A percentile compares a stretch with the other conserved stretches of the same genome.
phyloP scores from a whole-genome alignment of 1,140 invertebrate species.

The Lepidurus packardi region DNA sequence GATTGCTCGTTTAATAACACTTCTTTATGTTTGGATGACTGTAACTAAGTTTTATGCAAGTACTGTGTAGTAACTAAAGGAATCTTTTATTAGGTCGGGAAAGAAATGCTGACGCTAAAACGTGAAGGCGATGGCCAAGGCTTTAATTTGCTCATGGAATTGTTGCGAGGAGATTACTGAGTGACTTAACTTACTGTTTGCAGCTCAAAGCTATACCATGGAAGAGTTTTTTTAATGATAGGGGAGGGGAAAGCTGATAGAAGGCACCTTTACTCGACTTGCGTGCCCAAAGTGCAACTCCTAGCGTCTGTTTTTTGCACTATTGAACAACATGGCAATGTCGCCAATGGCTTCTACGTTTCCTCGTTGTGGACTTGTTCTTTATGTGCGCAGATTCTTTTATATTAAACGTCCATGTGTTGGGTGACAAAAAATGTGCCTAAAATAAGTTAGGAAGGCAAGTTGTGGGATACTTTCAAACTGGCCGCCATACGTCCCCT shows the following conservation, averaged over 20 bases:
- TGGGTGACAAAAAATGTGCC: too few relatives aligned
- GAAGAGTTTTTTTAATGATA: background rate
- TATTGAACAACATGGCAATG: background rate
- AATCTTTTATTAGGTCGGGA: conserved; percentile 63
- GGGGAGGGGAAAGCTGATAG: too few relatives aligned
- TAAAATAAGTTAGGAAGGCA: too few relatives aligned
- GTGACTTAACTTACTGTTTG: conserved; percentile 22
- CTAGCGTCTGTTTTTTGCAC: background rate
- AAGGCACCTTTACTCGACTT: too few relatives aligned
- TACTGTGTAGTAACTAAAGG: background rate
- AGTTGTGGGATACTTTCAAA: too few relatives aligned
- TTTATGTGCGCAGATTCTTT: too few relatives aligned
- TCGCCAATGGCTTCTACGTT: background rate
- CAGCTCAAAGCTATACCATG: background rate
- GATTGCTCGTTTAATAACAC: background rate
- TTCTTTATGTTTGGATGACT: background rate
- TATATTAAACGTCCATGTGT: too few relatives aligned
- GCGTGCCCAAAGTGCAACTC: background rate
- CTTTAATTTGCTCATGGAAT: conserved; percentile 92
- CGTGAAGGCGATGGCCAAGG: conserved; percentile 74
- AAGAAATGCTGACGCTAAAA: conserved; percentile 81
- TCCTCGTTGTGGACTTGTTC: too few relatives aligned
- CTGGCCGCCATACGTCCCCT: too few relatives aligned
- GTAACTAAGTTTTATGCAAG: background rate
- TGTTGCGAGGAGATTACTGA: conserved; percentile 85